Evolutionary conservation across 2,797 vertebrate species (phyloP).

Genomic region (Telmatherina bonti): DNA sequence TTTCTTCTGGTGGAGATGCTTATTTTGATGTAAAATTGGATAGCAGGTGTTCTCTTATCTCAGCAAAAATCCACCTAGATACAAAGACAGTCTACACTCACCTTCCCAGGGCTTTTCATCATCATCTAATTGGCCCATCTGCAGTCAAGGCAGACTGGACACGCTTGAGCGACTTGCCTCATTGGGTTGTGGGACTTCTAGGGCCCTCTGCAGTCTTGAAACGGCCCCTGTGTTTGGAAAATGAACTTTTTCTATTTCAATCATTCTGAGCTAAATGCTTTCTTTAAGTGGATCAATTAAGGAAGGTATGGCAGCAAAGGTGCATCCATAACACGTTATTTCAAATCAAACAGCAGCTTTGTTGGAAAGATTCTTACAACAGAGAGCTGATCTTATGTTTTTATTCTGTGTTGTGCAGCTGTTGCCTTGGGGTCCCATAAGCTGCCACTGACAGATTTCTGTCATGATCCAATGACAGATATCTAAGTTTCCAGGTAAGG

Average conservation of each 20-base stretch:
- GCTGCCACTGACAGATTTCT: slow-evolving; percentile 23
- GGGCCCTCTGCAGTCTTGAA: slow-evolving; percentile 66
- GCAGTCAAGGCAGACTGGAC: slow-evolving; percentile 73
- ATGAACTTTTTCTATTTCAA: slow-evolving; percentile 48
- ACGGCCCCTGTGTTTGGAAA: slow-evolving; percentile 59
- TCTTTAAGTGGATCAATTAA: slow-evolving; percentile 24
- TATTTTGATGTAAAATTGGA: slow-evolving; percentile 67
- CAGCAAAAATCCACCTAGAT: slow-evolving; percentile 54
- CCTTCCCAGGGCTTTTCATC: slow-evolving; percentile 76
- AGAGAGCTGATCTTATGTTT: slow-evolving; percentile 16
- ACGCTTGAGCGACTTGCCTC: slow-evolving; percentile 70
- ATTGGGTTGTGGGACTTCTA: slow-evolving; percentile 60
- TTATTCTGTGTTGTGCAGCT: not conserved
- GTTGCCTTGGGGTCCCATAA: slow-evolving; percentile 6
- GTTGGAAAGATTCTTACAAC: slow-evolving; percentile 4
- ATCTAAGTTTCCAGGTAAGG: not conserved
- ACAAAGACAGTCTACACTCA: slow-evolving; percentile 65
- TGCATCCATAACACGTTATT: slow-evolving; percentile 17
- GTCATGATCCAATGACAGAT: slow-evolving; percentile 1
- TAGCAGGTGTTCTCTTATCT: slow-evolving; percentile 75
- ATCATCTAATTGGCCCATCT: slow-evolving; percentile 82
- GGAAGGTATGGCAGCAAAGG: slow-evolving; percentile 7
- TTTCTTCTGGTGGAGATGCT: slow-evolving; percentile 35
- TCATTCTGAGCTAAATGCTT: slow-evolving; percentile 23
- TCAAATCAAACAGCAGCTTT: slow-evolving; percentile 8